Evolutionary conservation across 1,140 invertebrate species (phyloP).

Genomic region (Drosophila pseudoobscura): DNA sequence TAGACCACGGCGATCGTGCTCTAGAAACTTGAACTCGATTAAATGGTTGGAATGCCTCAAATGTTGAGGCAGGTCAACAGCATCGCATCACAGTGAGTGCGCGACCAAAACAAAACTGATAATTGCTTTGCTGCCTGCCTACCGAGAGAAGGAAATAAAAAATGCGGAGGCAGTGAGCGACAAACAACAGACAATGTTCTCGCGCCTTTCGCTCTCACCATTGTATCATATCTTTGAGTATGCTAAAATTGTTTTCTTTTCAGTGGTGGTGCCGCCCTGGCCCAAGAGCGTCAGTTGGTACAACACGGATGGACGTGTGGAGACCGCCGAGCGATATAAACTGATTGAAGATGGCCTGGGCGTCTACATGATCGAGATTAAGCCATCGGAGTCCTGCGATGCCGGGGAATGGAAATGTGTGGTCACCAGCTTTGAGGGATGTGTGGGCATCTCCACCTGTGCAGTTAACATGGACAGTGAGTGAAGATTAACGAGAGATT

Average conservation of each 20-base stretch:
- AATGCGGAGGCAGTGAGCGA: constrained; percentile 8
- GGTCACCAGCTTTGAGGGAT: constrained; percentile 88
- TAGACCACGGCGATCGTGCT: constrained; percentile 42
- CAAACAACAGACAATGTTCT: background rate
- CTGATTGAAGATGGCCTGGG: constrained; percentile 91
- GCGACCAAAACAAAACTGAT: constrained; percentile 76
- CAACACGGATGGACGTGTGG: constrained; percentile 90
- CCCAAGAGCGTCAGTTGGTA: constrained; percentile 92
- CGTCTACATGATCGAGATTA: constrained; percentile 89
- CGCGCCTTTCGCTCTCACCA: constrained; percentile 4
- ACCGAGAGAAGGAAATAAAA: constrained; percentile 30
- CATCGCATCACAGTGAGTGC: constrained; percentile 40
- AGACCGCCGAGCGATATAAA: constrained; percentile 87
- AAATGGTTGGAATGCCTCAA: constrained; percentile 50
- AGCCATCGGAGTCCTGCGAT: constrained; percentile 89
- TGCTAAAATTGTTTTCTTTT: constrained; percentile 21
- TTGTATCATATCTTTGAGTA: constrained; percentile 1
- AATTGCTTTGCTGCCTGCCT: constrained; percentile 30
- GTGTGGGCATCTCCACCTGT: constrained; percentile 89
- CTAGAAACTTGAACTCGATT: constrained; percentile 82
- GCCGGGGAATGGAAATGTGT: constrained; percentile 95
- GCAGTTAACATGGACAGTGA: constrained; percentile 88
- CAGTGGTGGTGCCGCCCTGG: constrained; percentile 92
- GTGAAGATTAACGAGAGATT: constrained; percentile 5
- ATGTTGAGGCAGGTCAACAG: constrained; percentile 81